phyloP scores from a whole-genome alignment of 2,797 vertebrate genomes.

The Pangasius mekongensis region DNA sequence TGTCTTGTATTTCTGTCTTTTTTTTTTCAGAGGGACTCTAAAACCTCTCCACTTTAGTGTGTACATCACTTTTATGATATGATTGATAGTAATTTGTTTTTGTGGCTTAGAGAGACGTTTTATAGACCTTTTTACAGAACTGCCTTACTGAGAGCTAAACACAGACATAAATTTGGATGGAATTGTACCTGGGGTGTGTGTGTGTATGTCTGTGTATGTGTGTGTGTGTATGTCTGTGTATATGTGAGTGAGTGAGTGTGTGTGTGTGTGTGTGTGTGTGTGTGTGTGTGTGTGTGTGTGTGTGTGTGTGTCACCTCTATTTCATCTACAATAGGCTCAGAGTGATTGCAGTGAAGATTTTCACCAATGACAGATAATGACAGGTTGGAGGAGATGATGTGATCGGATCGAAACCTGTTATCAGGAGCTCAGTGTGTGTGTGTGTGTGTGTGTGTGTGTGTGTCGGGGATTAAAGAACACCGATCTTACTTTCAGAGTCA shows the following conservation, averaged over 20 bases:
- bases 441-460: not conserved
- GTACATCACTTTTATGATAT: not conserved
- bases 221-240: no score
- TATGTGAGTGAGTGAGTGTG: no score
- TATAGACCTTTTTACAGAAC: not conserved
- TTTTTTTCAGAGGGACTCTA: not conserved
- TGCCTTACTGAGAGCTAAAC: not conserved
- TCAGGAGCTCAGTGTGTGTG: not conserved
- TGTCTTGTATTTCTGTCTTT: not conserved
- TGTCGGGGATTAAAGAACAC: not conserved
- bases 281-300: not conserved
- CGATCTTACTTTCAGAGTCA: not conserved
- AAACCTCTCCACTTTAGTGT: not conserved
- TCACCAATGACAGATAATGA: slow-evolving; percentile 20
- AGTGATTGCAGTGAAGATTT: slow-evolving; percentile 1
- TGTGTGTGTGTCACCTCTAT: not conserved
- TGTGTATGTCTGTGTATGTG: not conserved
- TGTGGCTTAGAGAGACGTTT: not conserved
- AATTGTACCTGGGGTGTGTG: not conserved
- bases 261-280: not conserved
- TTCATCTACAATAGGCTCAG: not conserved
- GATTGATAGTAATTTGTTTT: slow-evolving; percentile 6
- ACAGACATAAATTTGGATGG: not conserved
- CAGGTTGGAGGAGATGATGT: slow-evolving; percentile 8
- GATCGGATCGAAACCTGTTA: slow-evolving; percentile 14